Conservation (phyloP, 2,888 invertebrate species). For the Zygaena filipendulae region DNA sequence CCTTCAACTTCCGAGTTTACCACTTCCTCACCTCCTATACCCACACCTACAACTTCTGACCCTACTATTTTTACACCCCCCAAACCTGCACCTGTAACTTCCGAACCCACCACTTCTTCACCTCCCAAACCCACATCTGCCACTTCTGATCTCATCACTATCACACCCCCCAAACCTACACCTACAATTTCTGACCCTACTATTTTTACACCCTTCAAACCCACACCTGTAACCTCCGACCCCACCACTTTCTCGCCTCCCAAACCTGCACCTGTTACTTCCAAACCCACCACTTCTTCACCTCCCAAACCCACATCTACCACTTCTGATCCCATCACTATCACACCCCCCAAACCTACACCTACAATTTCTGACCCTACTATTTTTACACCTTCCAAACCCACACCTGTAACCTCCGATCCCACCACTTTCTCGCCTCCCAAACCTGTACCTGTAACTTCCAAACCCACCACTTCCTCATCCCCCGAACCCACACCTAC, state of each 20-base stretch:
- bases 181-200: background rate
- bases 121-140: background rate
- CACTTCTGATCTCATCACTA: background rate
- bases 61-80: too few species aligned
- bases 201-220: too few species aligned
- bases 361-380: too few species aligned
- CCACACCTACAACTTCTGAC: background rate
- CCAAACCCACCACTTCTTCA: background rate
- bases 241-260: background rate
- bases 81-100: background rate
- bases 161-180: background rate
- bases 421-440: too few species aligned
- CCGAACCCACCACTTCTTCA: background rate
- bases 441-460: too few species aligned
- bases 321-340: too few species aligned
- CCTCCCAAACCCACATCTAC: background rate
- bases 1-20: conserved; percentile 1
- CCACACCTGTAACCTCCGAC: background rate
- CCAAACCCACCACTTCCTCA: too few species aligned
- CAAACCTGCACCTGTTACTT: background rate
- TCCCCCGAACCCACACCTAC: background rate
- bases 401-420: too few species aligned
- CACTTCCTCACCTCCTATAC: background rate
- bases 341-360: too few species aligned
- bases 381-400: too few species aligned